Percentiles rank a stretch among this genome's conserved stretches.
phyloP scores from a whole-genome alignment of 2,888 invertebrate genomes.

The Agelastica alni region DNA sequence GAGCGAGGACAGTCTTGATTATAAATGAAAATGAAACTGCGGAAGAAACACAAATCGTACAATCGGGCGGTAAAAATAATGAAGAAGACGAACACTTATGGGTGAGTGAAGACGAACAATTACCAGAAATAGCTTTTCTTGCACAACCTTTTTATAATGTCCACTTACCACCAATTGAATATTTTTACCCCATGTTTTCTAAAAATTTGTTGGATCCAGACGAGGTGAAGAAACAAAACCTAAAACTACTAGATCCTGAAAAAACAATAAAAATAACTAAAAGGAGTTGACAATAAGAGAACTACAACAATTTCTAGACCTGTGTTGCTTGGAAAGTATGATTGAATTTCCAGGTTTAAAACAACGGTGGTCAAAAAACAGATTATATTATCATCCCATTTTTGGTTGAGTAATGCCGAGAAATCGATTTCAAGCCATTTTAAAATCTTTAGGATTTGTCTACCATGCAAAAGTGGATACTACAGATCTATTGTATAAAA shows the following conservation, averaged over 20 bases:
- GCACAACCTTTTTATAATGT: too few relatives aligned
- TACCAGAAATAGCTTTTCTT: too few relatives aligned
- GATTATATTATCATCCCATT: conserved; percentile 3
- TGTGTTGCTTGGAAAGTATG: background rate
- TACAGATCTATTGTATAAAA: too few relatives aligned
- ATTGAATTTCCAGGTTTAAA: background rate
- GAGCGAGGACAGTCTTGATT: background rate
- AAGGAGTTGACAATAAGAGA: background rate
- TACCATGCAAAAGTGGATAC: conserved; percentile 2
- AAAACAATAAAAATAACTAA: conserved; percentile 4
- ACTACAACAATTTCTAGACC: too few relatives aligned
- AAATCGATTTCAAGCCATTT: conserved; percentile 10
- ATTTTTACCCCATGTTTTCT: conserved; percentile 2
- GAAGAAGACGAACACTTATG: background rate
- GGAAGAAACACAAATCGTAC: conserved; percentile 2
- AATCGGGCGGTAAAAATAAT: background rate
- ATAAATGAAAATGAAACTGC: conserved; percentile 1
- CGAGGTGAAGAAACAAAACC: conserved; percentile 6
- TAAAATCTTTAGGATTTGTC: conserved; percentile 3
- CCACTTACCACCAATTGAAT: too few relatives aligned
- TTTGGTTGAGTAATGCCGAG: conserved; percentile 1
- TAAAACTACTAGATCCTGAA: background rate
- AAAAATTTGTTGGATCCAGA: background rate
- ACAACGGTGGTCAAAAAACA: background rate
- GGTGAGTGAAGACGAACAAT: too few relatives aligned